A percentile compares a stretch with the other conserved stretches of the same genome.
Conservation (phyloP, 1,140 invertebrate genomes). For the Meteorus sp. region DNA sequence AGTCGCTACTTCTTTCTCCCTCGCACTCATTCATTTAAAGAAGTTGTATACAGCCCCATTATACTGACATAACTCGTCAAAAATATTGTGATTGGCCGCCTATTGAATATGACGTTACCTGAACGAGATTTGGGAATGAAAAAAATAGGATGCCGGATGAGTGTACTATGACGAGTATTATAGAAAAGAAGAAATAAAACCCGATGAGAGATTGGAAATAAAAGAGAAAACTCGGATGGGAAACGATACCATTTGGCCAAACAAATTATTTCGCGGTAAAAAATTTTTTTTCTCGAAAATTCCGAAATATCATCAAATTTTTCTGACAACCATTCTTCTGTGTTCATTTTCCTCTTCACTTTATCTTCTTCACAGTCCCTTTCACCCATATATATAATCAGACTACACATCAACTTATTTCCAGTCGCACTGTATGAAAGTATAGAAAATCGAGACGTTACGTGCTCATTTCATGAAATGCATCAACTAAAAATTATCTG, state of each 20-base stretch:
- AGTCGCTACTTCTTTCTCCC: slow-evolving; percentile 29
- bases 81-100: slow-evolving; percentile 60
- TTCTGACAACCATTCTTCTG: slow-evolving; percentile 21
- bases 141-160: slow-evolving; percentile 20
- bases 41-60: slow-evolving; percentile 37
- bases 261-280: slow-evolving; percentile 8
- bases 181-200: not conserved
- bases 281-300: not conserved
- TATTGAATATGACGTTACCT: slow-evolving; percentile 55
- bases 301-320: slow-evolving; percentile 20
- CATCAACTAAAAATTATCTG: no score
- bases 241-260: slow-evolving; percentile 26
- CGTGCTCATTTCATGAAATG: no score
- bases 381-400: no score
- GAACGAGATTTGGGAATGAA: slow-evolving; percentile 26
- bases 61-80: slow-evolving; percentile 58
- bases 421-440: no score
- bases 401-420: no score
- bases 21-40: slow-evolving; percentile 3
- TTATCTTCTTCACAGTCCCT: no score
- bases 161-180: slow-evolving; percentile 14
- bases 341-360: no score
- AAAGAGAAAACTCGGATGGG: not conserved
- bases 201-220: not conserved
- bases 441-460: no score